A percentile compares a stretch with the other conserved stretches of the same genome.
These are phyloP conservation scores for Chaenodraco wilsoni DNA, from an alignment of 2,797 vertebrate genomes.

Conservation along the genomic window DNA sequence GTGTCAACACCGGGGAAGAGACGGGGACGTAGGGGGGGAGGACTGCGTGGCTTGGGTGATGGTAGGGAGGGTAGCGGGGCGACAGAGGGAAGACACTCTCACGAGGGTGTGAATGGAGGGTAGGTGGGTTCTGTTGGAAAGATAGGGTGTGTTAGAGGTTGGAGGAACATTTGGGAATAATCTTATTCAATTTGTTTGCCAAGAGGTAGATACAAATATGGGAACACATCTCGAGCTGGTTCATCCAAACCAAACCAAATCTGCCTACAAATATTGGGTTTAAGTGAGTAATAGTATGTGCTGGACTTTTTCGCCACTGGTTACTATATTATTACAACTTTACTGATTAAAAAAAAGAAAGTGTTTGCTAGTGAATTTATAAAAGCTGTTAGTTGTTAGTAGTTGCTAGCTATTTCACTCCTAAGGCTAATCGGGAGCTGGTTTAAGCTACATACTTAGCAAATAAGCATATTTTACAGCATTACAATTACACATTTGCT, in stretches of 20 bases:
- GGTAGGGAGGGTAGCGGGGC: slow-evolving; percentile 56
- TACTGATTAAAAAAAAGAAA: not conserved
- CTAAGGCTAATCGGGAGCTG: not conserved
- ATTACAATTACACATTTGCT: not conserved
- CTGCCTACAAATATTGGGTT: no score
- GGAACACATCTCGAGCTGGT: not conserved
- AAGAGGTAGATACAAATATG: not conserved
- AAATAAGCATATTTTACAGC: not conserved
- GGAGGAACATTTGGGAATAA: not conserved
- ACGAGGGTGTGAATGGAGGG: slow-evolving; percentile 39
- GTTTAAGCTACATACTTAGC: no score
- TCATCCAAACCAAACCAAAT: no score
- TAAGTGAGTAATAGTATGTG: no score
- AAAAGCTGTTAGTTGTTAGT: no score
- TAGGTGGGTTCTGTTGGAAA: slow-evolving; percentile 46
- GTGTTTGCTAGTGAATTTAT: not conserved
- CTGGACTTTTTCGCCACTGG: not conserved
- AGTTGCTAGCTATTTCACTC: not conserved
- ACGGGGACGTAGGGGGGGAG: slow-evolving; percentile 54
- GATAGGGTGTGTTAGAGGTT: slow-evolving; percentile 7
- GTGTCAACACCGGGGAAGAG: slow-evolving; percentile 27
- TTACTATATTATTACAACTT: not conserved
- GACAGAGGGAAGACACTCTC: slow-evolving; percentile 45
- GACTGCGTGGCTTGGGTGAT: slow-evolving; percentile 26
- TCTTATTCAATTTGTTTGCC: not conserved